Percentiles rank a stretch among this genome's conserved stretches.
phyloP scores from a whole-genome alignment of 2,113 vertebrate species.

The Lethenteron reissneri region DNA sequence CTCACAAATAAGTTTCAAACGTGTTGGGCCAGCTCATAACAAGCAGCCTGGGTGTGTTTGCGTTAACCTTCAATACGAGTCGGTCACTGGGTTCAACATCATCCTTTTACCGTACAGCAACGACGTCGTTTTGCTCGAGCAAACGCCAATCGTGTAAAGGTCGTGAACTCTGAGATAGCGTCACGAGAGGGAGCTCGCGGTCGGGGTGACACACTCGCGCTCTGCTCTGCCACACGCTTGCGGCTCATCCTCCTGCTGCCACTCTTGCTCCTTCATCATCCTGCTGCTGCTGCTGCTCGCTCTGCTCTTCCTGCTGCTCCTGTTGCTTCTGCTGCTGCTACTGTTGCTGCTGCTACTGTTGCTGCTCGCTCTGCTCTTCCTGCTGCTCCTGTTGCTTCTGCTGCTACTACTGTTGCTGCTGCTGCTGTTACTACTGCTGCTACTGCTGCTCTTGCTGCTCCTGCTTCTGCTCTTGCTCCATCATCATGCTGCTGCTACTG shows the following conservation, averaged over 20 bases:
- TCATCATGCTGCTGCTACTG: not conserved
- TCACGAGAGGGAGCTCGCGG: too few relatives aligned
- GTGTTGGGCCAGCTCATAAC: too few relatives aligned
- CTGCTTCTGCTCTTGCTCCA: not conserved
- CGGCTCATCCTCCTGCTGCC: not conserved
- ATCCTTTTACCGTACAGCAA: too few relatives aligned
- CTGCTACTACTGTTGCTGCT: not conserved
- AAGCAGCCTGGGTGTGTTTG: too few relatives aligned
- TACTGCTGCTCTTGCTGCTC: not conserved
- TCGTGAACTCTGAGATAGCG: too few relatives aligned
- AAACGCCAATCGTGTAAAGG: too few relatives aligned
- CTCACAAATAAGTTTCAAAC: too few relatives aligned
- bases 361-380: not conserved
- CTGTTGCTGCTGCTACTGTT: too few relatives aligned
- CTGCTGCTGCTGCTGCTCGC: not conserved
- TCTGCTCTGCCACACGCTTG: not conserved
- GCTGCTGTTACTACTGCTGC: not conserved
- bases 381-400: not conserved
- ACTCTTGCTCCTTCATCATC: not conserved
- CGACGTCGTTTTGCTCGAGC: too few relatives aligned
- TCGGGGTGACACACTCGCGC: too few relatives aligned
- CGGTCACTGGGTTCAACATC: too few relatives aligned
- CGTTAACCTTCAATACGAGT: too few relatives aligned
- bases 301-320: not conserved
- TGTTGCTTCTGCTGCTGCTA: not conserved